Conservation (phyloP, 2,888 invertebrate genomes). For the Hydrotaea cyrtoneurina region DNA sequence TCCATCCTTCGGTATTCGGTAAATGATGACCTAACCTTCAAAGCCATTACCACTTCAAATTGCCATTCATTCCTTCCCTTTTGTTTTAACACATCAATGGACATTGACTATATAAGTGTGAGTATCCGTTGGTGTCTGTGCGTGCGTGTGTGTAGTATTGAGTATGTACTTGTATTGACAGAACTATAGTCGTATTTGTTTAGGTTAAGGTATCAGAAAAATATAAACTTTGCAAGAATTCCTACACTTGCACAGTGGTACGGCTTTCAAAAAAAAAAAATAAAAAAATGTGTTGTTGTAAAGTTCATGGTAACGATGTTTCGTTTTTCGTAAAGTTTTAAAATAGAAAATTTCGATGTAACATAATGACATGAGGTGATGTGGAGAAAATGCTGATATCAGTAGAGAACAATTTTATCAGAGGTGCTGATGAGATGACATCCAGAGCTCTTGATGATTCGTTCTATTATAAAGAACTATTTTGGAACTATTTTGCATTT, state of each 20-base stretch:
- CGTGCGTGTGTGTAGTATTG: neutral
- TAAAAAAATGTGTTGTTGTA: too few species aligned
- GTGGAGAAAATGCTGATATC: too few species aligned
- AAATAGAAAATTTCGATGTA: too few species aligned
- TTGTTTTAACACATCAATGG: constrained; percentile 59
- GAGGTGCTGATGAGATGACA: too few species aligned
- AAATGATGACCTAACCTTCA: constrained; percentile 45
- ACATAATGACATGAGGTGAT: too few species aligned
- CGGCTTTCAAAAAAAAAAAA: too few species aligned
- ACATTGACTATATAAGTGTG: neutral
- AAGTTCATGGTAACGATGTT: too few species aligned
- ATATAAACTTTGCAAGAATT: neutral
- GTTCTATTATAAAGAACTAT: too few species aligned
- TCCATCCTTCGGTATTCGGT: neutral
- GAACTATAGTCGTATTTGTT: neutral
- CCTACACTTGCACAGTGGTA: neutral
- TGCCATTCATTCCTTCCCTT: constrained; percentile 14
- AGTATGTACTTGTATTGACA: neutral
- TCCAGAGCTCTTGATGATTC: too few species aligned
- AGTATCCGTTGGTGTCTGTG: neutral
- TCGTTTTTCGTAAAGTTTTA: too few species aligned
- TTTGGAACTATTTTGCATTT: too few species aligned
- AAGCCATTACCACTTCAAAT: constrained; percentile 35
- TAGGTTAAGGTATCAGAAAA: neutral
- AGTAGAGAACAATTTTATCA: too few species aligned